Percentiles rank a stretch among this genome's conserved stretches.
phyloP scores from a whole-genome alignment of 2,113 vertebrate species.

The Petromus typicus region DNA sequence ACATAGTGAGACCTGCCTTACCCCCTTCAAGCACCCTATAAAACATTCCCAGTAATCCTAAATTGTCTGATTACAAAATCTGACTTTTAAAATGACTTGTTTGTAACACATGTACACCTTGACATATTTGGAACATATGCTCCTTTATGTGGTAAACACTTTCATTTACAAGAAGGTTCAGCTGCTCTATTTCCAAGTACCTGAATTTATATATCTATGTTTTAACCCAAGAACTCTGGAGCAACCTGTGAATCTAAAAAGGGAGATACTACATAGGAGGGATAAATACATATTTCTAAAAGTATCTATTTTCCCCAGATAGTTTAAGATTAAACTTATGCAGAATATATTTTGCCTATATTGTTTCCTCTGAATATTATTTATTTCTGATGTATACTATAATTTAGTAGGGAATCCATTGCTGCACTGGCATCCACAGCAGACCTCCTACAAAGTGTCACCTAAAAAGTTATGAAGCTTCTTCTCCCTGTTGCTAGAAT shows the following conservation, averaged over 20 bases:
- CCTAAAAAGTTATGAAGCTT: not conserved
- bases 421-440: not conserved
- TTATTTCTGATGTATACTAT: not conserved
- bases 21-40: not conserved
- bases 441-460: not conserved
- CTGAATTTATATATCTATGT: not conserved
- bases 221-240: not conserved
- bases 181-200: constrained; percentile 1
- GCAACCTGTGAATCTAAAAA: constrained; percentile 23
- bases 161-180: constrained; percentile 22
- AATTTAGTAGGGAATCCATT: not conserved
- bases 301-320: not conserved
- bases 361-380: not conserved
- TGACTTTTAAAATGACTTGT: constrained; percentile 8
- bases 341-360: not conserved
- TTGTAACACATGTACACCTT: not conserved
- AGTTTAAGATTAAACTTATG: constrained; percentile 6
- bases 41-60: not conserved
- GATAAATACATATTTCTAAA: not conserved
- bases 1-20: not conserved
- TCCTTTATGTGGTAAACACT: not conserved
- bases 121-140: not conserved
- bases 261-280: not conserved
- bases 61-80: not conserved
- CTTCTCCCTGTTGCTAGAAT: not conserved